A percentile compares a stretch with the other conserved stretches of the same genome.
These are phyloP conservation scores for Spinus olivaceus DNA, from an alignment of 2,797 vertebrate species.

Conservation along the genomic window DNA sequence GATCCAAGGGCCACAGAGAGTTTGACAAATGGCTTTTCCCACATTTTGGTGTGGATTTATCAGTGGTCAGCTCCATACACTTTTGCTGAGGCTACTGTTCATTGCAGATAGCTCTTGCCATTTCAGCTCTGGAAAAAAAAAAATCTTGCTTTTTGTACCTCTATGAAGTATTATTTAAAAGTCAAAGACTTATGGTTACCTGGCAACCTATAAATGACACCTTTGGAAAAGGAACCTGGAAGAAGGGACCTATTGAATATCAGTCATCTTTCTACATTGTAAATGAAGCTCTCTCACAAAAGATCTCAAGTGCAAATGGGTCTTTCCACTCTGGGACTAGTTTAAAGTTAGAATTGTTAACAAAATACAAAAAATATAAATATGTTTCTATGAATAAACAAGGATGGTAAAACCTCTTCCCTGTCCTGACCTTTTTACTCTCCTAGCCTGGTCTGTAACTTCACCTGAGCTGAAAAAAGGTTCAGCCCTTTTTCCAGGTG, in stretches of 20 bases:
- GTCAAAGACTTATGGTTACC: constrained; percentile 60
- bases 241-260: neutral
- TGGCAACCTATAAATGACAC: constrained; percentile 69
- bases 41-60: neutral
- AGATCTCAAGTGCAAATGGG: constrained; percentile 18
- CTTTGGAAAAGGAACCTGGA: constrained; percentile 42
- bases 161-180: constrained; percentile 51
- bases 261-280: neutral
- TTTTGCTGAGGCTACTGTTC: constrained; percentile 26
- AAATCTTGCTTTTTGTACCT: constrained; percentile 11
- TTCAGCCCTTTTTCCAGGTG: neutral
- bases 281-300: constrained; percentile 31
- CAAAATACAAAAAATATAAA: constrained; percentile 16
- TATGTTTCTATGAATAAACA: constrained; percentile 25
- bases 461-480: neutral
- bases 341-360: neutral
- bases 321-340: neutral
- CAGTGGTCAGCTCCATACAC: constrained; percentile 15
- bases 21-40: constrained; percentile 50
- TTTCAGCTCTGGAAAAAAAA: neutral
- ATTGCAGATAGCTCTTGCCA: constrained; percentile 54
- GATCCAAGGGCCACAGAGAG: constrained; percentile 40
- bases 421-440: neutral
- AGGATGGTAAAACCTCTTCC: neutral
- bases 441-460: neutral